Evolutionary conservation across 1,140 invertebrate species (phyloP).

Genomic region (Acromyrmex charruanus): DNA sequence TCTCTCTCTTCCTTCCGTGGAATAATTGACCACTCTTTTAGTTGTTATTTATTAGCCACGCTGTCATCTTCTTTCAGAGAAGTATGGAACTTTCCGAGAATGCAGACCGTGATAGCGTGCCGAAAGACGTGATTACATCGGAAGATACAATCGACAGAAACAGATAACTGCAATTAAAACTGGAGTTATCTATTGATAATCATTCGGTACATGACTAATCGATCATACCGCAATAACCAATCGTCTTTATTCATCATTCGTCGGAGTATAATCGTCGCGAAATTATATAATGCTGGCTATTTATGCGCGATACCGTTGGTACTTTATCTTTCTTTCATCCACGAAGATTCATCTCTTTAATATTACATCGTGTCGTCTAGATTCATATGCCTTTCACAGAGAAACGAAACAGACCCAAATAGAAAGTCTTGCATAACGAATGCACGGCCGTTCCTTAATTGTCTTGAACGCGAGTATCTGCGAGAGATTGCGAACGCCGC

Average conservation of each 20-base stretch:
- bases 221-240: background rate
- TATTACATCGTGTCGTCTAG: background rate
- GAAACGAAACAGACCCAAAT: slow-evolving; percentile 47
- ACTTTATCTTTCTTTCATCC: background rate
- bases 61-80: background rate
- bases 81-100: slow-evolving; percentile 13
- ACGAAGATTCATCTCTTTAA: background rate
- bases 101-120: background rate
- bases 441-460: slow-evolving; percentile 35
- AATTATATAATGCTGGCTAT: slow-evolving; percentile 43
- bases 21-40: background rate
- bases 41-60: background rate
- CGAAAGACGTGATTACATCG: background rate
- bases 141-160: slow-evolving; percentile 60
- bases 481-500: background rate
- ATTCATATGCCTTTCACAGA: slow-evolving; percentile 45
- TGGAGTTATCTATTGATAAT: slow-evolving; percentile 59
- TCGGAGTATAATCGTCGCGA: background rate
- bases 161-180: slow-evolving; percentile 45
- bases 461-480: slow-evolving; percentile 12
- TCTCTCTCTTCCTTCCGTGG: background rate
- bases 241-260: slow-evolving; percentile 22
- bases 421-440: slow-evolving; percentile 61
- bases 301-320: background rate
- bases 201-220: background rate